A percentile compares a stretch with the other conserved stretches of the same genome.
These are phyloP conservation scores for Gallinago media DNA, from an alignment of 2,113 vertebrate species.

Conservation along the genomic window DNA sequence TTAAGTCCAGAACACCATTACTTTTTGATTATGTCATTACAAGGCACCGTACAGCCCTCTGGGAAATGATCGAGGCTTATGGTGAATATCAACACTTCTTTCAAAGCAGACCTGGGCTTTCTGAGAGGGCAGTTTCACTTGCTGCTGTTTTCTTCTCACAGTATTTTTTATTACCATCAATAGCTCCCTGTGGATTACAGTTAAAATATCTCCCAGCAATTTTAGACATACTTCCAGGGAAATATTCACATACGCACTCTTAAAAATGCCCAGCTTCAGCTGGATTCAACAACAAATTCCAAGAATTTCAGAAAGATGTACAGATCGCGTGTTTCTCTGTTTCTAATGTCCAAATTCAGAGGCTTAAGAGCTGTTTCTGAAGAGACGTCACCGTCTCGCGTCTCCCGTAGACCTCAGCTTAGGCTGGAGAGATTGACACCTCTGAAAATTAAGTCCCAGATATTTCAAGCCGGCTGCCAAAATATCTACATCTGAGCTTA, in stretches of 20 bases:
- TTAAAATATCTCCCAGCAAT: constrained; percentile 14
- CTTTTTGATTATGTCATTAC: constrained; percentile 65
- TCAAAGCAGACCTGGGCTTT: constrained; percentile 66
- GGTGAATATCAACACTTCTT: constrained; percentile 67
- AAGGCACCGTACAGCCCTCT: constrained; percentile 12
- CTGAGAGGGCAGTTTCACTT: constrained; percentile 65
- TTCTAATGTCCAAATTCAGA: not conserved
- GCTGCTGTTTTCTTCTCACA: constrained; percentile 71
- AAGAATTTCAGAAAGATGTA: not conserved
- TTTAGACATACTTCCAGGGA: constrained; percentile 30
- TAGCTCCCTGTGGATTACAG: constrained; percentile 42
- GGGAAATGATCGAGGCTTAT: constrained; percentile 61
- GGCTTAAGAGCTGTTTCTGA: not conserved
- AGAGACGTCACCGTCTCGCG: not conserved
- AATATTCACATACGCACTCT: not conserved
- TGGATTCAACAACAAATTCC: not conserved
- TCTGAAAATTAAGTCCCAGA: constrained; percentile 11
- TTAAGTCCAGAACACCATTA: constrained; percentile 18
- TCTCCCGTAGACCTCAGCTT: not conserved
- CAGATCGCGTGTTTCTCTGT: not conserved
- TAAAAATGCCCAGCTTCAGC: not conserved
- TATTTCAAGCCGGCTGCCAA: not conserved
- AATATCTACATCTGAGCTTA: not conserved
- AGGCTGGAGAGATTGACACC: not conserved
- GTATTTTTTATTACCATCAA: constrained; percentile 51